These are phyloP conservation scores for Ataeniobius toweri DNA, from an alignment of 2,797 vertebrate genomes.

Conservation along the genomic window DNA sequence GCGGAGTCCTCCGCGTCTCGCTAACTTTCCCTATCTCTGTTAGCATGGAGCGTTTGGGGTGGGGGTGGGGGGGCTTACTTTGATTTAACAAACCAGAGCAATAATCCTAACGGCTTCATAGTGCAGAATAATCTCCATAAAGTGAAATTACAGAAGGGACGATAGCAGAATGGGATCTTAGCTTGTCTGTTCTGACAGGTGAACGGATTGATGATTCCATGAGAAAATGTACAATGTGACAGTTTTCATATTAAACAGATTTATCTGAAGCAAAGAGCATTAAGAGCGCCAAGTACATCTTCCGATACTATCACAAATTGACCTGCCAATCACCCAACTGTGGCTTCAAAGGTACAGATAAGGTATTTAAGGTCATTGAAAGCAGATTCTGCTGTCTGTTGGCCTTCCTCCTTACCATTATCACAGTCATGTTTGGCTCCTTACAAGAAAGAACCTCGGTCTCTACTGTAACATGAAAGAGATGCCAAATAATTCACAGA, in stretches of 20 bases:
- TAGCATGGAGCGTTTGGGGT: constrained; percentile 42
- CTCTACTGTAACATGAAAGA: constrained; percentile 67
- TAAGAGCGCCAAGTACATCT: constrained; percentile 80
- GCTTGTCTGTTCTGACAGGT: constrained; percentile 71
- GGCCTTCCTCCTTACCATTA: constrained; percentile 71
- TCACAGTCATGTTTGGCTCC: constrained; percentile 63
- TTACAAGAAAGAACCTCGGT: constrained; percentile 52
- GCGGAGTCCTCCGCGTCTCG: constrained; percentile 34
- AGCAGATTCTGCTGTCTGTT: constrained; percentile 70
- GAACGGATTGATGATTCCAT: constrained; percentile 78
- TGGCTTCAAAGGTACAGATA: constrained; percentile 82
- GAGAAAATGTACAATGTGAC: constrained; percentile 81
- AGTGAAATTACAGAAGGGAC: constrained; percentile 75
- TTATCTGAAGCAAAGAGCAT: constrained; percentile 84
- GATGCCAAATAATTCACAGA: constrained; percentile 68
- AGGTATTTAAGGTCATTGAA: constrained; percentile 82
- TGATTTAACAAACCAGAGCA: constrained; percentile 69
- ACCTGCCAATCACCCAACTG: constrained; percentile 82
- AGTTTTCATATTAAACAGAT: constrained; percentile 86
- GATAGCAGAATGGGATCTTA: constrained; percentile 53
- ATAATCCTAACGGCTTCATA: constrained; percentile 73
- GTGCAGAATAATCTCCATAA: constrained; percentile 80
- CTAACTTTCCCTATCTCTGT: constrained; percentile 48
- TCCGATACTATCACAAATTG: constrained; percentile 85
- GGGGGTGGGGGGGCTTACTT: constrained; percentile 67